Percentiles rank a stretch among this genome's conserved stretches.
These are phyloP conservation scores for Heliconius nattereri DNA, from an alignment of 1,140 invertebrate genomes.

Conservation along the genomic window DNA sequence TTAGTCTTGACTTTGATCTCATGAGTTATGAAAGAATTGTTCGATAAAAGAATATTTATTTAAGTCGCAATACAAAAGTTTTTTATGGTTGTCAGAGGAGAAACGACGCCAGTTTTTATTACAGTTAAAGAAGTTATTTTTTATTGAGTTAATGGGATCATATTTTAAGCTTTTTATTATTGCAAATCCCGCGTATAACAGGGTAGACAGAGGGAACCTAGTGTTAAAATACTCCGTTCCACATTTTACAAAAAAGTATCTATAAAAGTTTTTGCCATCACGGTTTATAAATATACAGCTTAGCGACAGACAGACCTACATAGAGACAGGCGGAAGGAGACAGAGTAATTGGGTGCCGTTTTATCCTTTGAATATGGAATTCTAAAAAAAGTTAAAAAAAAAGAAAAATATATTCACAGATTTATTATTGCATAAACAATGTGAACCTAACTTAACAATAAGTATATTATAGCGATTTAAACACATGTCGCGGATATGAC, in stretches of 20 bases:
- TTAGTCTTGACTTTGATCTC: constrained; percentile 7
- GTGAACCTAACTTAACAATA: constrained; percentile 12
- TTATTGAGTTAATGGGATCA: neutral
- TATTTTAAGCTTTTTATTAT: constrained; percentile 14
- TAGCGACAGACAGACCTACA: too few species aligned
- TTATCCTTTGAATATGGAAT: too few species aligned
- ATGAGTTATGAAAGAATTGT: constrained; percentile 44
- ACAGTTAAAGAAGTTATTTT: constrained; percentile 32
- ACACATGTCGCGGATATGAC: constrained; percentile 67
- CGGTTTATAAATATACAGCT: neutral
- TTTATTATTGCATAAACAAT: neutral
- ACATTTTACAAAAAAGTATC: neutral
- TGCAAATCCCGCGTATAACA: neutral
- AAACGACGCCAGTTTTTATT: constrained; percentile 33
- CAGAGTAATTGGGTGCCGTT: too few species aligned
- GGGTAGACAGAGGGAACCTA: too few species aligned
- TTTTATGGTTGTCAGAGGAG: constrained; percentile 39
- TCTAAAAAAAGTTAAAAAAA: too few species aligned
- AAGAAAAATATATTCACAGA: neutral
- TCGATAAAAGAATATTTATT: constrained; percentile 40
- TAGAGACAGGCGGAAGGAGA: too few species aligned
- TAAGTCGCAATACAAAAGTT: constrained; percentile 38
- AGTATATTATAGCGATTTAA: constrained; percentile 46
- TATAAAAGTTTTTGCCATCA: neutral
- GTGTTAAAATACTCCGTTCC: neutral